Base-by-base conservation (phyloP, 2,797 vertebrate genomes). In the Takifugu rubripes region DNA sequence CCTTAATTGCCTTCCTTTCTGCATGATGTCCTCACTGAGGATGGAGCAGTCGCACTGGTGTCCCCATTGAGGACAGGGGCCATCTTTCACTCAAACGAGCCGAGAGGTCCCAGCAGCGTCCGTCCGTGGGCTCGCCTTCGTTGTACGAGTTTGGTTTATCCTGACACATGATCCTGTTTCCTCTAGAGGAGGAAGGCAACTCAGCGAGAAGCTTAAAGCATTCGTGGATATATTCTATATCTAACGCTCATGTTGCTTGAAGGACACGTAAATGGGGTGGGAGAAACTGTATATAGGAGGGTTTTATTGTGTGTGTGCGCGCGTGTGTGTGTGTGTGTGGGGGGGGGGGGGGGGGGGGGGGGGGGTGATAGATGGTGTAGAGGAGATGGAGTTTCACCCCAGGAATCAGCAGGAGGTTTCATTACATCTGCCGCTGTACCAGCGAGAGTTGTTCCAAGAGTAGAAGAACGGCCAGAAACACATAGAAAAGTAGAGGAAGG, bases 351-450 rank as follows among this genome's bases (percentile, higher is more conserved):
- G 61, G 25, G 56, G 12, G n/a, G n/a, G n/a, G 59, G 62, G 61
- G 40, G 66, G 56, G 66, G 62, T 87, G 84, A 87, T 87, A 80
- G 78, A 87, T 85, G 68, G 68, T 49, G 54, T 59, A 56, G 65
- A 59, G 36, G 72, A 85, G 76, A 76, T 73, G 66, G 68, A 78
- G 79, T 68, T 58, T 70, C 72, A 82, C 83, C 82, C 79, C 50
- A 56, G 72, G 82, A 82, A 74, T 65, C 45, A 11, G 79, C 74
- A 75, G 71, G 77, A 79, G 66, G 75, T 72, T 79, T 86, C 79
- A 87, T 87, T 86, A 85, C 70, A 64, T 54, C 69, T 78, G 5
- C 14, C 60, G 60, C 75, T 70, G 65, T 47, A 66, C 53, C 60
- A 45, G 53, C 59, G 71, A 66, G 16, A 46, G 44, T 21, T 46